These are phyloP conservation scores for Coelopa pilipes DNA, from an alignment of 2,888 invertebrate species.

Conservation along the genomic window DNA sequence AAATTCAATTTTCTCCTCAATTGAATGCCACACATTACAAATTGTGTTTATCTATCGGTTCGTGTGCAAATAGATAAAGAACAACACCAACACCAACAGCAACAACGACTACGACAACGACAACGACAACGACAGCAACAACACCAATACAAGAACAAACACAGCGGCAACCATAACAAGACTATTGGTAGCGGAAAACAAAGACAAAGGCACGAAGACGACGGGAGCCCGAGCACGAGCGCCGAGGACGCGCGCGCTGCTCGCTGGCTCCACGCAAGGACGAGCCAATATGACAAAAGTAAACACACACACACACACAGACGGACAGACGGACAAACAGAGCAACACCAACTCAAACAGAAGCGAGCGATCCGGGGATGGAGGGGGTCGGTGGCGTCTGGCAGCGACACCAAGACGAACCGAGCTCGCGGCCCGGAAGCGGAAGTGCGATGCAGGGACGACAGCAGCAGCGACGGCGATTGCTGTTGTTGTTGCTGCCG, in stretches of 20 bases:
- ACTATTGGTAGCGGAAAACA: conserved; percentile 5
- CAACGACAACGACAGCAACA: conserved; percentile 19
- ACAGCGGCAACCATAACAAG: no score
- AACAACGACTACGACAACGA: no score
- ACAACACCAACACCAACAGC: conserved; percentile 23
- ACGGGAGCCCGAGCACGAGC: background rate
- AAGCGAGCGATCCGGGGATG: conserved; percentile 22
- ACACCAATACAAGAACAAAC: no score
- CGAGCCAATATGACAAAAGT: conserved; percentile 43
- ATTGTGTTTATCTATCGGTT: conserved; percentile 50
- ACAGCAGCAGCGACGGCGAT: conserved; percentile 34
- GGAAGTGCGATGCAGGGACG: conserved; percentile 51
- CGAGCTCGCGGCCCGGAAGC: conserved; percentile 42
- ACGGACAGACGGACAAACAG: conserved; percentile 22
- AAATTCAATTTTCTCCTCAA: conserved; percentile 59
- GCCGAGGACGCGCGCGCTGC: background rate
- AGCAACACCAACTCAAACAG: conserved; percentile 26
- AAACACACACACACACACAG: conserved; percentile 37
- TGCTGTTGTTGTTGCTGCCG: conserved; percentile 35
- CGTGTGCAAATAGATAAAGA: conserved; percentile 49
- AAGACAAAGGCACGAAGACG: background rate
- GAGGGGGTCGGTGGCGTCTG: background rate
- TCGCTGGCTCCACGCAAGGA: conserved; percentile 6
- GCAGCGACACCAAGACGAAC: conserved; percentile 5
- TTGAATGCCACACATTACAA: conserved; percentile 55